Base-by-base conservation (phyloP, 2,113 vertebrate genomes). In the Burhinus oedicnemus region DNA sequence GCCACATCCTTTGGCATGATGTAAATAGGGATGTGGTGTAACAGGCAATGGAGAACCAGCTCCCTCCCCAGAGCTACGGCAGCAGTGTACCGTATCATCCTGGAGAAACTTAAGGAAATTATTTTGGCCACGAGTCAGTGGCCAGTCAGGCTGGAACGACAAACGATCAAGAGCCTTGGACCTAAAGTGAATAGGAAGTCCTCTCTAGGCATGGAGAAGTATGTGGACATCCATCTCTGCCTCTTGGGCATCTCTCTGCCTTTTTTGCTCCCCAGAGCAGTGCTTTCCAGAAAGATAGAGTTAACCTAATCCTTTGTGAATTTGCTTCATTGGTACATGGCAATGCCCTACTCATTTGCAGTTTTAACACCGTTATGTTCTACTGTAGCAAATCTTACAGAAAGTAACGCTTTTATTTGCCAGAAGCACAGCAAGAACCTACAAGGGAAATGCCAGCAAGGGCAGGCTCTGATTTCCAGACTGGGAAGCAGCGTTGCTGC, bases 1-100 rank as follows among this genome's bases (percentile, higher is more conserved):
- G 74, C 91, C 91, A 89, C 93, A 75, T 96, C 91, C 90, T 90
- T 90, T 88, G 92, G 79, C 4, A 25, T 26, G 82, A 79, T 10
- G 38, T 44, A 45, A 92, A 85, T 8, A 34, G 72, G 79, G 77
- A 79, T 17, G 84, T 74, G 84, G 74, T 65, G 40, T 54, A 58
- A 74, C 44, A 38, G 76, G 38, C 0, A 2, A 77, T 36, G 45
- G 58, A 72, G 80, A 70, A 54, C 25, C 72, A 54, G 55, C 36
- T 89, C 61, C 47, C 30, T 38, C 45, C 84, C 78, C 51, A 47
- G 13, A 36, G 3, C 83, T 21, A 4, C 82, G 22, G 25, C 42
- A 38, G 15, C 58, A 22, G 9, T 1, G 2, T 12, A 4, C 36
- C 12, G 1, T 6, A 27, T 23, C 76, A 47, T 4, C 47, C 58